A percentile compares a stretch with the other conserved stretches of the same genome.
Conservation (phyloP, 2,888 invertebrate genomes). For the Strigamia transsilvanica region DNA sequence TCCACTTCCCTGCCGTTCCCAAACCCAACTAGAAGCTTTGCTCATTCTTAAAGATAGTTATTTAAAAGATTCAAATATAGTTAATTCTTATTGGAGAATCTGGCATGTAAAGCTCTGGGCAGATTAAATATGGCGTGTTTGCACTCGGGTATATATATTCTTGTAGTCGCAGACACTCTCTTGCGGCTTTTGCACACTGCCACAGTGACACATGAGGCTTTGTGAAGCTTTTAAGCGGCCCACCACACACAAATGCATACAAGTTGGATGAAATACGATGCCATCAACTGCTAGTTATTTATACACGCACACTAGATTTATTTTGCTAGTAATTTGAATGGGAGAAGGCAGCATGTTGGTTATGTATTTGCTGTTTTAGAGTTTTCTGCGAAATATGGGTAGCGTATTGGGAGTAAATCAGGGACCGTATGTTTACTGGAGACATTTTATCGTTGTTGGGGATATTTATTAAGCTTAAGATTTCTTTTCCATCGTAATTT, state of each 20-base stretch:
- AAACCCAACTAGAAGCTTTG: not conserved
- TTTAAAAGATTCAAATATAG: not conserved
- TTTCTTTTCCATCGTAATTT: too few species aligned
- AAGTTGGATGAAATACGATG: constrained; percentile 17
- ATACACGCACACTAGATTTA: too few species aligned
- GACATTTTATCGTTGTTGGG: too few species aligned
- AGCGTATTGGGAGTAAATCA: too few species aligned
- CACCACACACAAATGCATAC: not conserved
- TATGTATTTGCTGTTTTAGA: constrained; percentile 15
- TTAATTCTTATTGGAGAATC: not conserved
- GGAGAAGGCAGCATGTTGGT: not conserved
- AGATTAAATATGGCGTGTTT: not conserved
- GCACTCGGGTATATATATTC: constrained; percentile 9
- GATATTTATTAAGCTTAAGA: too few species aligned
- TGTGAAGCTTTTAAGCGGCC: constrained; percentile 24
- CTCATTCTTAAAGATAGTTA: not conserved
- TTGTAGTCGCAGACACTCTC: not conserved
- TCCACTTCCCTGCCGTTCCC: too few species aligned
- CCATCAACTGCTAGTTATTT: not conserved
- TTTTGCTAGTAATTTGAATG: too few species aligned
- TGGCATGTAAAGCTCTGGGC: not conserved
- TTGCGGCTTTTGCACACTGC: constrained; percentile 4
- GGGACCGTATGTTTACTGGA: too few species aligned
- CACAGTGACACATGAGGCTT: constrained; percentile 21
- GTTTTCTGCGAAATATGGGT: not conserved